Percentiles rank a stretch among this genome's conserved stretches.
Evolutionary conservation across 1,140 invertebrate genomes (phyloP).

Genomic region (Battus philenor): DNA sequence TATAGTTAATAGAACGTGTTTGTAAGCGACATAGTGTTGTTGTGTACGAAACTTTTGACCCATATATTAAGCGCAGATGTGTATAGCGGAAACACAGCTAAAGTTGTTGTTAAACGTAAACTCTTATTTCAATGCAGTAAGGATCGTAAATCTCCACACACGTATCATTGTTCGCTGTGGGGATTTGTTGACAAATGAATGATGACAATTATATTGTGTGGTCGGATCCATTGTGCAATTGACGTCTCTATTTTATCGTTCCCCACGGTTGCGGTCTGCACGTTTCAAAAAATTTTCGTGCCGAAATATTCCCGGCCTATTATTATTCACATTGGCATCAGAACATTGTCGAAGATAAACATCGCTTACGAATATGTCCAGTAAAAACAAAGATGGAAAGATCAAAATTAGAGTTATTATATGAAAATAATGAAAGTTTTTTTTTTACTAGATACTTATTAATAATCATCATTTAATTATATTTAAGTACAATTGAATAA

Average conservation of each 20-base stretch:
- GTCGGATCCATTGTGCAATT: constrained; percentile 49
- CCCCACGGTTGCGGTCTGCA: constrained; percentile 26
- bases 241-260: constrained; percentile 55
- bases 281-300: constrained; percentile 9
- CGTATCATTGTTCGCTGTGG: constrained; percentile 22
- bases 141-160: constrained; percentile 29
- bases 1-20: too few relatives aligned
- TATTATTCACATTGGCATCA: constrained; percentile 9
- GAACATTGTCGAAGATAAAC: constrained; percentile 2
- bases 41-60: constrained; percentile 65
- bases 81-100: constrained; percentile 38
- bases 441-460: too few relatives aligned
- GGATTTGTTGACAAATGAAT: constrained; percentile 62
- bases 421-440: too few relatives aligned
- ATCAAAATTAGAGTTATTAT: too few relatives aligned
- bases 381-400: too few relatives aligned
- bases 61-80: constrained; percentile 56
- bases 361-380: not conserved
- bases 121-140: constrained; percentile 37
- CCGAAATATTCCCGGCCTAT: constrained; percentile 11
- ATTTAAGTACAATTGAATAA: too few relatives aligned
- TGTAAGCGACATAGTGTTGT: constrained; percentile 29
- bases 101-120: constrained; percentile 31
- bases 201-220: constrained; percentile 67
- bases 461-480: too few relatives aligned